Evolutionary conservation across 1,140 invertebrate species (phyloP).

Genomic region (Daktulosphaira vitifoliae): DNA sequence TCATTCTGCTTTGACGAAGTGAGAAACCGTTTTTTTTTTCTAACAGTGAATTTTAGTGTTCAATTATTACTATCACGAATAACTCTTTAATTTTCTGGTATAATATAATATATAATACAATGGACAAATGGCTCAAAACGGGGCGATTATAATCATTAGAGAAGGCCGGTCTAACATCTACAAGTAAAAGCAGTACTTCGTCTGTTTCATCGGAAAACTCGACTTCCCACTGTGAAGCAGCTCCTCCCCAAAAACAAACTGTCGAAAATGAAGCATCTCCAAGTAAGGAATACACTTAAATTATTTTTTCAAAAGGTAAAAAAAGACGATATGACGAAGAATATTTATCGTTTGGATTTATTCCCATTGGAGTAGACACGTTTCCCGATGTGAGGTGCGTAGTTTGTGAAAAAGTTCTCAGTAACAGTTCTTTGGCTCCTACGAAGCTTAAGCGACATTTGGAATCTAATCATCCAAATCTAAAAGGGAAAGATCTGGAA

Average conservation of each 20-base stretch:
- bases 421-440: constrained; percentile 10
- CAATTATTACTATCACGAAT: constrained; percentile 19
- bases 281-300: constrained; percentile 17
- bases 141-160: constrained; percentile 13
- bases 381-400: constrained; percentile 13
- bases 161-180: constrained; percentile 10
- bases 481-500: not conserved
- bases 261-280: constrained; percentile 14
- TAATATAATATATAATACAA: not conserved
- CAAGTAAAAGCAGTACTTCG: constrained; percentile 16
- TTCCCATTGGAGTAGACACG: constrained; percentile 7
- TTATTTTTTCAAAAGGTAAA: constrained; percentile 13
- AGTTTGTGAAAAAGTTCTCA: constrained; percentile 15
- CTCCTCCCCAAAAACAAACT: constrained; percentile 12
- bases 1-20: constrained; percentile 5
- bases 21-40: constrained; percentile 8
- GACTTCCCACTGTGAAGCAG: constrained; percentile 2
- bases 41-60: constrained; percentile 10
- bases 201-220: constrained; percentile 8
- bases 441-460: constrained; percentile 20
- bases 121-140: constrained; percentile 15
- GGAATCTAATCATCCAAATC: constrained; percentile 4
- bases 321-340: constrained; percentile 25
- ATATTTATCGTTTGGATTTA: constrained; percentile 20
- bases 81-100: constrained; percentile 19